Percentiles rank a stretch among this genome's conserved stretches.
These are phyloP conservation scores for Peromyscus aztecus DNA, from an alignment of 2,797 vertebrate genomes.

Conservation along the genomic window DNA sequence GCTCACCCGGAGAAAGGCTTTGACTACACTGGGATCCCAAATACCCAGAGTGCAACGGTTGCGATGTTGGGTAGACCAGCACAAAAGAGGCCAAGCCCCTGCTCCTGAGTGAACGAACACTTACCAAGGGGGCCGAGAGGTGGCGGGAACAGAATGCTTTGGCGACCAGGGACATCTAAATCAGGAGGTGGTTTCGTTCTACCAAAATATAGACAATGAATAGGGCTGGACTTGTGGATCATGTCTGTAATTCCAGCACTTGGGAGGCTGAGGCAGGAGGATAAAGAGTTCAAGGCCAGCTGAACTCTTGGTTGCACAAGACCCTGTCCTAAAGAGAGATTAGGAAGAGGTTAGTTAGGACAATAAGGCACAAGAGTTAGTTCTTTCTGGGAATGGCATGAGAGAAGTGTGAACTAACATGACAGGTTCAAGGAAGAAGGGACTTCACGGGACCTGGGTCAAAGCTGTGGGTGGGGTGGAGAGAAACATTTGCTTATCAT, in stretches of 20 bases:
- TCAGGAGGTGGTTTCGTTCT: neutral
- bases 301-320: neutral
- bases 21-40: neutral
- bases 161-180: neutral
- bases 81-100: neutral
- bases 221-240: neutral
- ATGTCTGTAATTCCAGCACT: neutral
- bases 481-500: neutral
- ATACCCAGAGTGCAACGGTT: neutral
- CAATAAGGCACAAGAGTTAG: neutral
- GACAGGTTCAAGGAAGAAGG: neutral
- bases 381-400: neutral
- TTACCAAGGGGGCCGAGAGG: neutral
- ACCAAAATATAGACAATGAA: neutral
- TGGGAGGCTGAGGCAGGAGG: neutral
- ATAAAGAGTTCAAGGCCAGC: neutral
- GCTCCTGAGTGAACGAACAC: neutral
- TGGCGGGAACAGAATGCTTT: neutral
- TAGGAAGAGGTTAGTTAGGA: neutral
- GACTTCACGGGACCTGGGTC: neutral
- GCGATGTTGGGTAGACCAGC: neutral
- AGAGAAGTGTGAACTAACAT: accelerated
- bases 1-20: neutral
- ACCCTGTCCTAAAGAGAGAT: neutral
- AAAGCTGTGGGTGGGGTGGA: neutral